These are phyloP conservation scores for Eupristina koningsbergeri DNA, from an alignment of 1,140 invertebrate genomes.

Conservation along the genomic window DNA sequence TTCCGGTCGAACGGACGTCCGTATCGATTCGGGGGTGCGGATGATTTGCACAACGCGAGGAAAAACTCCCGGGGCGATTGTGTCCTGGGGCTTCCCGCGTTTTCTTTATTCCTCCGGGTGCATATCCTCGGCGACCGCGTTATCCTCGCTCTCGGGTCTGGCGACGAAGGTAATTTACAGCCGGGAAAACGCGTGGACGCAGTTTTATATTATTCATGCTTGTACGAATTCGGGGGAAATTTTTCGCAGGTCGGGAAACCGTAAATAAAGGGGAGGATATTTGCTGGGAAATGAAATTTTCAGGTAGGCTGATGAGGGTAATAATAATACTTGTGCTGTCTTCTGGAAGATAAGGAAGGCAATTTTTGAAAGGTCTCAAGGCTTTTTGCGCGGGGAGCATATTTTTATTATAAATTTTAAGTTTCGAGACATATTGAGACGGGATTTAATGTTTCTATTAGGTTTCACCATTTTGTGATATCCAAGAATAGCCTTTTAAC, in stretches of 20 bases:
- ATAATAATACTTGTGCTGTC: not conserved
- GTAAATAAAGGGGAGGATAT: not conserved
- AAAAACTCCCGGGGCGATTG: not conserved
- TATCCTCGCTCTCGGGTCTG: too few relatives aligned
- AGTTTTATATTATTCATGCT: not conserved
- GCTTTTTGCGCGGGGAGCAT: too few relatives aligned
- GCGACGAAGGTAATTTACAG: not conserved
- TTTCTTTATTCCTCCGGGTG: not conserved
- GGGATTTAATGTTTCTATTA: not conserved
- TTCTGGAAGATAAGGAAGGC: not conserved
- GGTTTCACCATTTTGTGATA: not conserved
- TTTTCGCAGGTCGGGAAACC: not conserved
- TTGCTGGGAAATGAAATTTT: not conserved
- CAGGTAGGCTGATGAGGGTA: not conserved
- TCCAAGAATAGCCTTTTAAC: not conserved
- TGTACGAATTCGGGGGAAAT: not conserved
- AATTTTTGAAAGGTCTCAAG: too few relatives aligned
- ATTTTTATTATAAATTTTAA: not conserved
- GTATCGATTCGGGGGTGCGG: conserved; percentile 11
- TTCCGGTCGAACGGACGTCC: conserved; percentile 47
- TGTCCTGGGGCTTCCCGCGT: not conserved
- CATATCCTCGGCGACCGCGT: not conserved
- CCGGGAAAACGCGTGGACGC: not conserved
- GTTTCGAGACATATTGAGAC: not conserved
- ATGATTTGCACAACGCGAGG: not conserved